Conservation (phyloP, 1,140 invertebrate species). For the Leptoteleia sp. region DNA sequence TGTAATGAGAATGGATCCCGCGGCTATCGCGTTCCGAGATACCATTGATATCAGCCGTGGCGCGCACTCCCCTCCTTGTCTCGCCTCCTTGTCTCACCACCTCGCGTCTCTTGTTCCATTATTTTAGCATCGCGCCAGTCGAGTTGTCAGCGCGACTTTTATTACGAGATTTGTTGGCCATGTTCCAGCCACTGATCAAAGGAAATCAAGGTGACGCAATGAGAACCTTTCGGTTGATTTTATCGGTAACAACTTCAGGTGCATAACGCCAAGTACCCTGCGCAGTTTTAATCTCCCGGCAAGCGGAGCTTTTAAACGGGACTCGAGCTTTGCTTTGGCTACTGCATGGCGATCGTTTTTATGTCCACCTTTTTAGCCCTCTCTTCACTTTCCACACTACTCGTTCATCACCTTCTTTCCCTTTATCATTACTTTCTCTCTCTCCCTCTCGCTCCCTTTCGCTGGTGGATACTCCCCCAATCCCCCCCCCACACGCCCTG, state of each 20-base stretch:
- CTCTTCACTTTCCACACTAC: not conserved
- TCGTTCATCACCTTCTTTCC: too few relatives aligned
- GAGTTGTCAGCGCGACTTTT: conserved; percentile 35
- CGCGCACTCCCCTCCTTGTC: too few relatives aligned
- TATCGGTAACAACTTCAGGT: conserved; percentile 50
- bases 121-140: conserved; percentile 22
- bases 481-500: too few relatives aligned
- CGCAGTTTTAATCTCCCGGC: conserved; percentile 31
- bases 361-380: conserved; percentile 8
- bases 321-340: conserved; percentile 27
- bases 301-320: conserved; percentile 25
- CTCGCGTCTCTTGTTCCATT: conserved; percentile 12
- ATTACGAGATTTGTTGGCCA: conserved; percentile 56
- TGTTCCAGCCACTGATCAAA: conserved; percentile 53
- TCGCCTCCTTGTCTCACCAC: too few relatives aligned
- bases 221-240: conserved; percentile 49
- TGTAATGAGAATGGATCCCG: conserved; percentile 43
- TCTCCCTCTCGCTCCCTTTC: too few relatives aligned
- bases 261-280: conserved; percentile 32
- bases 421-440: too few relatives aligned
- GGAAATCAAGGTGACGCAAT: conserved; percentile 52
- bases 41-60: conserved; percentile 26
- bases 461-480: too few relatives aligned
- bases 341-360: conserved; percentile 37
- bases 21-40: conserved; percentile 35